Evolutionary conservation across 2,888 invertebrate species (phyloP).

Genomic region (Drosophila eohydei): DNA sequence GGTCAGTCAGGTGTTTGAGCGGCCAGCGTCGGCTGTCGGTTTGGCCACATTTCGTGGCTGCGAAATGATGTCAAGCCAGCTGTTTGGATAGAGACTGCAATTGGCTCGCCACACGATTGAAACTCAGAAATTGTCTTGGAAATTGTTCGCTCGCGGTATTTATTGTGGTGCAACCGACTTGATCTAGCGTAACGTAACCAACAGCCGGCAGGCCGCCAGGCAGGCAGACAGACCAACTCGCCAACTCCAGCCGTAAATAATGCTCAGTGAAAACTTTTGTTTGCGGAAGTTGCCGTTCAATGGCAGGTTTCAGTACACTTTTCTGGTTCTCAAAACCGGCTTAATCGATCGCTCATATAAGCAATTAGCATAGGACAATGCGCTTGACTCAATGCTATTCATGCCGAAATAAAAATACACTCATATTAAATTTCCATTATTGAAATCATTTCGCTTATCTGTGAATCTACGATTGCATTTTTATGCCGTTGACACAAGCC

Average conservation of each 20-base stretch:
- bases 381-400: conserved; percentile 14
- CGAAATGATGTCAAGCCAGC: conserved; percentile 75
- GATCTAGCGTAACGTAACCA: conserved; percentile 45
- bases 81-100: conserved; percentile 37
- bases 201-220: conserved; percentile 3
- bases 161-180: conserved; percentile 60
- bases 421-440: conserved; percentile 48
- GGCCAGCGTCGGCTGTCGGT: background rate
- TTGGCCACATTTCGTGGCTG: conserved; percentile 42
- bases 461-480: conserved; percentile 2
- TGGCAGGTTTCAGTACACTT: background rate
- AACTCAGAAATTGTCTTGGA: conserved; percentile 43
- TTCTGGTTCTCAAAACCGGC: conserved; percentile 40
- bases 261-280: conserved; percentile 37
- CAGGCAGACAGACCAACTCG: conserved; percentile 11
- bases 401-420: conserved; percentile 4
- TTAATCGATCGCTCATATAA: background rate
- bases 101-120: conserved; percentile 57
- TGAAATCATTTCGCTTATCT: conserved; percentile 27
- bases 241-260: conserved; percentile 38
- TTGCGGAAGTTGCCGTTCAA: conserved; percentile 42
- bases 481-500: conserved; percentile 9
- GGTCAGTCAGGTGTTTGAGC: conserved; percentile 5
- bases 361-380: conserved; percentile 23
- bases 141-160: conserved; percentile 48